Evolutionary conservation across 2,888 invertebrate species (phyloP), one percentile per base, ranked within the genome.

Genomic region (Volucella inflata): DNA sequence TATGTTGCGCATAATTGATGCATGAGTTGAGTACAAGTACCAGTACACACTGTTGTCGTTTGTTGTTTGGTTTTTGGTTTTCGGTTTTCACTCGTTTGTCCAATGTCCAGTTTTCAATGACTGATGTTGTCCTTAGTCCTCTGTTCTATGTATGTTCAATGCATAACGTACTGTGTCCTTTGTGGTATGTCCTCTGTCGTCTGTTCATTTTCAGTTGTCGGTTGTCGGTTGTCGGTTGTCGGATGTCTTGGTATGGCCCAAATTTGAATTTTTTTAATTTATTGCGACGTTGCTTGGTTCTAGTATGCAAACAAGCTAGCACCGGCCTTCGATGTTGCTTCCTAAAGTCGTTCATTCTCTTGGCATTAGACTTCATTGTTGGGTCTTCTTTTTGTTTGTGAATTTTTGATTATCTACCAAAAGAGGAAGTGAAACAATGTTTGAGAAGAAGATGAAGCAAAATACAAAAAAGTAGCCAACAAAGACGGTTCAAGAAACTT

Each of bases 1-100:
- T 84, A 80, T 70, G 84, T 71, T 84, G 75, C 80, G 75, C 80
- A 84, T 80, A 84, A 84, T 84, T 84, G 75, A 84, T 76, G 65
- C 17, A 57, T 11, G 9, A 2, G 30, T 30, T 30, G 4, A 0
- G 30, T n/a, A n/a, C n/a, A n/a, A n/a, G n/a, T n/a, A n/a, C n/a
- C n/a, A n/a, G n/a, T 30, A 30, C 30, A 51, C 67, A 44, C 30
- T 48, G n/a, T 9, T 36, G n/a, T 14, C 6, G 30, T 30, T 30
- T 30, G 30, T 6, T 30, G 6, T 30, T 30, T 30, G 30, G 30
- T 30, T 30, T 6, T 30, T 30, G 30, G 30, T 30, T 30, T n/a
- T n/a, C n/a, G n/a, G n/a, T 30, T 30, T 30, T 30, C 30, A 30
- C 6, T 30, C 30, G 30, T 30, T 30, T 30, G 30, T 30, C 30